Evolutionary conservation across 1,140 invertebrate genomes (phyloP).

Genomic region (Rhopalosiphum padi): DNA sequence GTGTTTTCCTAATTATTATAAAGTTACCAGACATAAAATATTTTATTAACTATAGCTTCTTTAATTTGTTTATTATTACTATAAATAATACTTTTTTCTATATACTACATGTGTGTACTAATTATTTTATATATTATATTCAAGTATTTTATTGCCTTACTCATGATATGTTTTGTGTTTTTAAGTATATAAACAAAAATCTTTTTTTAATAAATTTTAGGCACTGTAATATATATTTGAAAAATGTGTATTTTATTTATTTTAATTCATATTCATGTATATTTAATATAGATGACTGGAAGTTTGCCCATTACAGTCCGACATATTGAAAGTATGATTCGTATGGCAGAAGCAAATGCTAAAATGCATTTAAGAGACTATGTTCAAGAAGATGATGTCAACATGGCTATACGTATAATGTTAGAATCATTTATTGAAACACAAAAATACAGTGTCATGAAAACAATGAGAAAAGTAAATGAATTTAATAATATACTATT

Average conservation of each 20-base stretch:
- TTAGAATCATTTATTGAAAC: constrained; percentile 98
- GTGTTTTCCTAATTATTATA: too few species aligned
- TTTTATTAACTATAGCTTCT: too few species aligned
- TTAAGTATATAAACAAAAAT: background rate
- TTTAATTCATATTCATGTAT: background rate
- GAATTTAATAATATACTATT: background rate
- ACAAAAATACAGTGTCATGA: constrained; percentile 98
- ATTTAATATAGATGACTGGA: constrained; percentile 77
- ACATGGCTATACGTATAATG: constrained; percentile 96
- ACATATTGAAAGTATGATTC: constrained; percentile 98
- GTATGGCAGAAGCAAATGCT: constrained; percentile 96
- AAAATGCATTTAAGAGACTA: constrained; percentile 93
- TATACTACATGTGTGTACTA: too few species aligned
- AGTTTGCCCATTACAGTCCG: constrained; percentile 97
- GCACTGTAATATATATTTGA: background rate
- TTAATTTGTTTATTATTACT: too few species aligned
- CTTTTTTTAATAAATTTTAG: background rate
- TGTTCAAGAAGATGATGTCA: constrained; percentile 95
- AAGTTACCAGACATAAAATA: too few species aligned
- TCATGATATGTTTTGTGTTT: background rate
- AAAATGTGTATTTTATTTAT: background rate
- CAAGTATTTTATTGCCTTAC: background rate
- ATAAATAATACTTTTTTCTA: too few species aligned
- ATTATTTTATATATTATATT: background rate
- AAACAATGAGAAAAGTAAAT: constrained; percentile 88